Evolutionary conservation across 2,888 invertebrate genomes (phyloP).

Genomic region (Conops quadrifasciatus): DNA sequence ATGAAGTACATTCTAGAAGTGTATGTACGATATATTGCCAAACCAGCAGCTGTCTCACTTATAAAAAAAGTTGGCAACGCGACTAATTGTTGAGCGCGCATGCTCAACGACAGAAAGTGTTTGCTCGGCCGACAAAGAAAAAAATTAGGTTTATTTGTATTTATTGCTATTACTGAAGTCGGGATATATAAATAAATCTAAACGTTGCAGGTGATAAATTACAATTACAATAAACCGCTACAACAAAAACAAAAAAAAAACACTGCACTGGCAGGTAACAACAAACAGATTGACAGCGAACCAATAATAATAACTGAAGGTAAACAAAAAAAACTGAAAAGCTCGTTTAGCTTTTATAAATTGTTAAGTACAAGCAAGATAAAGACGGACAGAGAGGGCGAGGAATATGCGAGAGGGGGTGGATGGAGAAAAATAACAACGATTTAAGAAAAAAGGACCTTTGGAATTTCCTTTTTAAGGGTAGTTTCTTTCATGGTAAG

Average conservation of each 20-base stretch:
- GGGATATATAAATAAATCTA: slow-evolving; percentile 26
- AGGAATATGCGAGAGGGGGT: too few relatives aligned
- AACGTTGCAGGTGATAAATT: slow-evolving; percentile 29
- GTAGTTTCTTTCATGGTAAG: too few relatives aligned
- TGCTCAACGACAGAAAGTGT: not conserved
- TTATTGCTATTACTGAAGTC: not conserved
- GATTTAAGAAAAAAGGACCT: too few relatives aligned
- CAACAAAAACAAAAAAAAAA: not conserved
- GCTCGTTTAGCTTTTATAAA: too few relatives aligned
- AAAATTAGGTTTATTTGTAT: not conserved
- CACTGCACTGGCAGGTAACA: too few relatives aligned
- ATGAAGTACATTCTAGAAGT: too few relatives aligned
- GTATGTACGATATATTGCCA: too few relatives aligned
- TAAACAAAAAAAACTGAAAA: not conserved
- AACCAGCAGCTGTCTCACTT: too few relatives aligned
- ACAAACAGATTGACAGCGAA: not conserved
- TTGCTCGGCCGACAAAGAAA: not conserved
- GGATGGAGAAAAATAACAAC: too few relatives aligned
- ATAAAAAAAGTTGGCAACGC: slow-evolving; percentile 1
- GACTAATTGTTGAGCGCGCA: slow-evolving; percentile 17
- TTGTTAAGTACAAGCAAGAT: too few relatives aligned
- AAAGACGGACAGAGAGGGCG: too few relatives aligned
- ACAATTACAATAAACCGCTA: slow-evolving; percentile 17
- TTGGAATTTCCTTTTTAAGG: too few relatives aligned
- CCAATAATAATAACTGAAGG: not conserved